Conservation (phyloP, 2,888 invertebrate species). For the Campoplex capitator region DNA sequence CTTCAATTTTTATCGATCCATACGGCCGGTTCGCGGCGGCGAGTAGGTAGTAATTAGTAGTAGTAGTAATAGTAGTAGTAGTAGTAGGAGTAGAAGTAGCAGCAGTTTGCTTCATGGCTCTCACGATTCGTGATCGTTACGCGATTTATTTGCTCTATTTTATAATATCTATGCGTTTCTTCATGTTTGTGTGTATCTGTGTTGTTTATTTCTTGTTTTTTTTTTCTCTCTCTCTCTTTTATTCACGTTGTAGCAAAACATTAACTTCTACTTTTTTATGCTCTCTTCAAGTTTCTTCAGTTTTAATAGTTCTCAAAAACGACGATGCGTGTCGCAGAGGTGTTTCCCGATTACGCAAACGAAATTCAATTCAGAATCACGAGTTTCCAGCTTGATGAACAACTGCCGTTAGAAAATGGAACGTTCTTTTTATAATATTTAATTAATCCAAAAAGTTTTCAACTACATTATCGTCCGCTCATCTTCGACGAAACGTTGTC, state of each 20-base stretch:
- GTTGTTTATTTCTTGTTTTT: conserved; percentile 6
- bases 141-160: conserved; percentile 54
- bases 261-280: conserved; percentile 8
- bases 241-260: conserved; percentile 53
- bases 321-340: neutral
- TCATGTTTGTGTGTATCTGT: conserved; percentile 23
- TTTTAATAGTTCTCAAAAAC: conserved; percentile 27
- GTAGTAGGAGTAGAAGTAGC: conserved; percentile 35
- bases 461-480: conserved; percentile 6
- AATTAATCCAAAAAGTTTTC: neutral
- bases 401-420: neutral
- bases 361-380: neutral
- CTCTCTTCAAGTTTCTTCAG: conserved; percentile 20
- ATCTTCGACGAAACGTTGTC: neutral
- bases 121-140: conserved; percentile 58
- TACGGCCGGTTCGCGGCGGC: conserved; percentile 56
- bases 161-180: conserved; percentile 45
- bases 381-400: neutral
- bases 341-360: neutral
- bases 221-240: conserved; percentile 3
- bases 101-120: conserved; percentile 48
- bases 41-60: conserved; percentile 51
- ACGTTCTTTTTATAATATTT: neutral
- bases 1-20: conserved; percentile 49
- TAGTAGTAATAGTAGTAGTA: conserved; percentile 30